Evolutionary conservation across 2,888 invertebrate species (phyloP).

Genomic region (Lasioglossum figueresi): DNA sequence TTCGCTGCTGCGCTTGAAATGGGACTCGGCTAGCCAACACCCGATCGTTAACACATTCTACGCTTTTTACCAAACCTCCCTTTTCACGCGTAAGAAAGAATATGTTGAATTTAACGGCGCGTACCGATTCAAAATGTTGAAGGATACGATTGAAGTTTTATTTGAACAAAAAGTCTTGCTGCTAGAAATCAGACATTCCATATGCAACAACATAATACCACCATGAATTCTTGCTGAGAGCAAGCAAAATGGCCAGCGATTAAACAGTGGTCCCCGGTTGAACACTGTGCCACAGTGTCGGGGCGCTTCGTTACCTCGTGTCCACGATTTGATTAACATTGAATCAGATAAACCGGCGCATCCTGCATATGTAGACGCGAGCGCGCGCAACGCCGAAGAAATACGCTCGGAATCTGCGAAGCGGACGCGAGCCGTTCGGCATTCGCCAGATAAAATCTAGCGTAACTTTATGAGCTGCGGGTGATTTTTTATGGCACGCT

Average conservation of each 20-base stretch:
- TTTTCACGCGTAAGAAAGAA: too few relatives aligned
- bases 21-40: background rate
- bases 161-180: too few relatives aligned
- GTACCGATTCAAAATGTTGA: too few relatives aligned
- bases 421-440: slow-evolving; percentile 75
- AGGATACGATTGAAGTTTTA: too few relatives aligned
- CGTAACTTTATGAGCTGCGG: slow-evolving; percentile 83
- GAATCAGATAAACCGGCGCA: slow-evolving; percentile 57
- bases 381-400: slow-evolving; percentile 67
- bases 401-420: slow-evolving; percentile 69
- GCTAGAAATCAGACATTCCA: background rate
- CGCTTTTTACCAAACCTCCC: background rate
- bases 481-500: slow-evolving; percentile 81
- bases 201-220: background rate
- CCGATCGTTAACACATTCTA: background rate
- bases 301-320: slow-evolving; percentile 40
- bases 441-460: slow-evolving; percentile 82
- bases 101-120: too few relatives aligned
- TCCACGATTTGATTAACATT: slow-evolving; percentile 58
- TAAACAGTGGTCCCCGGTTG: background rate
- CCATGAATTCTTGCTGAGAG: background rate
- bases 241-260: background rate
- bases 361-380: slow-evolving; percentile 55
- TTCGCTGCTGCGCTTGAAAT: background rate
- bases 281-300: slow-evolving; percentile 12